A percentile compares a stretch with the other conserved stretches of the same genome.
Conservation (phyloP, 1,140 invertebrate species). For the Trachelipus rathkii region DNA sequence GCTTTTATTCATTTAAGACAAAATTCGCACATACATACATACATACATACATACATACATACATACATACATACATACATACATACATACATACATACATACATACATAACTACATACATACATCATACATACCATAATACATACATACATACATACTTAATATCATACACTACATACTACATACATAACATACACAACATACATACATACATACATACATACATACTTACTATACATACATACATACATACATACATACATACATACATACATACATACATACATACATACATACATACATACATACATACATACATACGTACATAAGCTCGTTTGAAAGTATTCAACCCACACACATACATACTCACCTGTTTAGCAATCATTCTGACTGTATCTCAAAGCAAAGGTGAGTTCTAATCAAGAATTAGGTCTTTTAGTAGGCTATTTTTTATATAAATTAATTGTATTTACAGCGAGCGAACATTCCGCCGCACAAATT, state of each 20-base stretch:
- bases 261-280: conserved; percentile 14
- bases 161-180: conserved; percentile 14
- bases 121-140: not conserved
- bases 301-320: not conserved
- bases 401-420: not conserved
- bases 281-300: conserved; percentile 14
- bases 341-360: too few species aligned
- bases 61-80: conserved; percentile 14
- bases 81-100: conserved; percentile 14
- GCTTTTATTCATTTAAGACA: too few species aligned
- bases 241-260: conserved; percentile 14
- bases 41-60: conserved; percentile 14
- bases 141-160: conserved; percentile 9
- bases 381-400: too few species aligned
- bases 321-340: too few species aligned
- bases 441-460: too few species aligned
- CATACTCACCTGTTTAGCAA: too few species aligned
- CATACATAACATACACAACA: not conserved
- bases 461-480: too few species aligned
- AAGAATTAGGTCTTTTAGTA: not conserved
- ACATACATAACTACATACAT: not conserved
- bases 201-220: not conserved
- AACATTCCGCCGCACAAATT: too few species aligned
- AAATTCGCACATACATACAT: not conserved
- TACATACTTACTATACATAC: conserved; percentile 14